Evolutionary conservation across 2,888 invertebrate species (phyloP).

Genomic region (Drosophila mulleri): DNA sequence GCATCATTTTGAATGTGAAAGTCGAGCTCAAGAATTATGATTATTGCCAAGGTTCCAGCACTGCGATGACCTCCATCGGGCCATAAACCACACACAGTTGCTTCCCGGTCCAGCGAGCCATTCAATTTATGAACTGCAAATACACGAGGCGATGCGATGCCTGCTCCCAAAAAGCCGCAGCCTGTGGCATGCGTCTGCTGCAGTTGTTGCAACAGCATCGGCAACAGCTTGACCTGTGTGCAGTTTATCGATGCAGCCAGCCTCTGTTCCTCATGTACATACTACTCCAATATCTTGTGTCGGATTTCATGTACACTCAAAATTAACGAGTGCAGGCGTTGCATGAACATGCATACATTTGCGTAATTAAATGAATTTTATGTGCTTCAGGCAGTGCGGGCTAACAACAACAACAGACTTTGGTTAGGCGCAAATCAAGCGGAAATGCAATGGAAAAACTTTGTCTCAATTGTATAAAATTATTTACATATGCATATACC

Average conservation of each 20-base stretch:
- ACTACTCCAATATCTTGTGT: slow-evolving; percentile 15
- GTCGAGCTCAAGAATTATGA: slow-evolving; percentile 13
- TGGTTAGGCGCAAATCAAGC: not conserved
- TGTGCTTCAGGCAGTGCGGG: not conserved
- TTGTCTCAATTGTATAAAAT: not conserved
- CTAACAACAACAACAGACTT: not conserved
- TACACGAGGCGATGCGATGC: not conserved
- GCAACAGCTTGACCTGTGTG: slow-evolving; percentile 50
- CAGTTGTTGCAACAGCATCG: slow-evolving; percentile 21
- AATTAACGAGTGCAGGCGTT: slow-evolving; percentile 36
- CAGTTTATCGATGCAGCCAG: slow-evolving; percentile 22
- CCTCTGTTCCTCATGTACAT: slow-evolving; percentile 9
- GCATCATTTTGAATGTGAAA: slow-evolving; percentile 22
- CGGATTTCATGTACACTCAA: slow-evolving; percentile 32
- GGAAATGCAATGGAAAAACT: not conserved
- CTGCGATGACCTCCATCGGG: slow-evolving; percentile 26
- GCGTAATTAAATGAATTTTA: slow-evolving; percentile 22
- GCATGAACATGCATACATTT: slow-evolving; percentile 42
- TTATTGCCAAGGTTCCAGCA: slow-evolving; percentile 44
- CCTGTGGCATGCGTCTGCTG: slow-evolving; percentile 15
- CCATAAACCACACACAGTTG: slow-evolving; percentile 32
- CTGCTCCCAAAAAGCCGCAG: slow-evolving; percentile 4
- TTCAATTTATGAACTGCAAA: slow-evolving; percentile 29
- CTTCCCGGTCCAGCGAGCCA: slow-evolving; percentile 6
- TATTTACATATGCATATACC: not conserved